Evolutionary conservation across 1,140 invertebrate species (phyloP).

Genomic region (Apolygus lucorum): DNA sequence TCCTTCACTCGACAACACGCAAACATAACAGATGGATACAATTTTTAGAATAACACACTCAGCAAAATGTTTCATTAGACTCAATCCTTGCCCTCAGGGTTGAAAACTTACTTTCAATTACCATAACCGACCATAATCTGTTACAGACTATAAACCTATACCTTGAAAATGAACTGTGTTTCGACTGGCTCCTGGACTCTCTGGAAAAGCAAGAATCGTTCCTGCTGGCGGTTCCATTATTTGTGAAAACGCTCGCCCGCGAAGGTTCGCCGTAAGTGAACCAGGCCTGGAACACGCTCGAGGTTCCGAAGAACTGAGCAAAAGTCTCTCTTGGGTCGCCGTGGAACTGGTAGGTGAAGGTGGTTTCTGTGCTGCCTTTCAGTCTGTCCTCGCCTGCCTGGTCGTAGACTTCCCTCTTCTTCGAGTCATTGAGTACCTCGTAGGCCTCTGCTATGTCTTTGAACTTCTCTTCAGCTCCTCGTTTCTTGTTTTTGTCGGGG

Average conservation of each 20-base stretch:
- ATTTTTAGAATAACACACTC: no score
- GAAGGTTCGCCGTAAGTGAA: no score
- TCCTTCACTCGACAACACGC: no score
- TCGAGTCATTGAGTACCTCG: slow-evolving; percentile 64
- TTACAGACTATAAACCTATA: neutral
- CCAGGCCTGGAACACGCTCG: slow-evolving; percentile 31
- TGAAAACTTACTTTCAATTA: no score
- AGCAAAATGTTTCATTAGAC: no score
- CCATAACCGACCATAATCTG: no score
- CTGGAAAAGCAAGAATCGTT: slow-evolving; percentile 38
- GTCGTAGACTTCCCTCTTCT: slow-evolving; percentile 63
- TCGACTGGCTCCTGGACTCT: neutral
- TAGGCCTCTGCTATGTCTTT: slow-evolving; percentile 44
- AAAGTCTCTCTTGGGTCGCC: slow-evolving; percentile 73
- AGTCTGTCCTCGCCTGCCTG: slow-evolving; percentile 74
- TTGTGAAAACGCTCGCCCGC: no score
- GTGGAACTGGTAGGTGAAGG: slow-evolving; percentile 63
- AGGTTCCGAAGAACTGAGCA: slow-evolving; percentile 58
- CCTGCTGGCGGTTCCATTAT: slow-evolving; percentile 52
- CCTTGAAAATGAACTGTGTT: neutral
- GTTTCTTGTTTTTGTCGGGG: slow-evolving; percentile 92
- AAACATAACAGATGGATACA: no score
- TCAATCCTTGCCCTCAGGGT: no score
- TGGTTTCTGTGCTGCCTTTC: slow-evolving; percentile 49
- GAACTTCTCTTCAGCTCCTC: slow-evolving; percentile 66